Evolutionary conservation across 2,113 vertebrate species (phyloP).

Genomic region (Scophthalmus maximus): DNA sequence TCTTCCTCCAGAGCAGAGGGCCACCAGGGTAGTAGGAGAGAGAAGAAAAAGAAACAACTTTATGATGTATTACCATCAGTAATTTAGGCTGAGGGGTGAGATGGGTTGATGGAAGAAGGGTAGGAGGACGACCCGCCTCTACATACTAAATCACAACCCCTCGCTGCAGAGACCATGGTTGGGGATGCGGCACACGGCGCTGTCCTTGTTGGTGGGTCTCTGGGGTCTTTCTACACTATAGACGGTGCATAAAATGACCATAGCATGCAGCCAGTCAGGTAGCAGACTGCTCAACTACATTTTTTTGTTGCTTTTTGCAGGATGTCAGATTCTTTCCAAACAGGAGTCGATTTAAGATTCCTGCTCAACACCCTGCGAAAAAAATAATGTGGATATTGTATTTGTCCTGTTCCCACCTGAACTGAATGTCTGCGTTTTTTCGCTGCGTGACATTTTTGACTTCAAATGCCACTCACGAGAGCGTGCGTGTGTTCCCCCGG

Average conservation of each 20-base stretch:
- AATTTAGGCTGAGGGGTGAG: conserved; percentile 57
- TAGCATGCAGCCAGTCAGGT: neutral
- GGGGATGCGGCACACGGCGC: neutral
- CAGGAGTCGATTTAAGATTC: neutral
- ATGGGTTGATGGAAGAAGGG: conserved; percentile 45
- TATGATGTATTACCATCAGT: conserved; percentile 71
- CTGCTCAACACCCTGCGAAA: neutral
- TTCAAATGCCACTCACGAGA: conserved; percentile 23
- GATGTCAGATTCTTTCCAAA: conserved; percentile 2
- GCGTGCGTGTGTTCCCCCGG: neutral
- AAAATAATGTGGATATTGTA: neutral
- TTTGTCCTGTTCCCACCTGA: neutral
- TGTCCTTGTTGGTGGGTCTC: conserved; percentile 14
- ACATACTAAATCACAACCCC: conserved; percentile 47
- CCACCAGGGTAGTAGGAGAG: conserved; percentile 42
- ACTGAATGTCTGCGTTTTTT: neutral
- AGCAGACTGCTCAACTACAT: neutral
- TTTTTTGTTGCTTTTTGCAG: neutral
- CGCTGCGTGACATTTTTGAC: conserved; percentile 32
- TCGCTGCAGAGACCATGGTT: neutral
- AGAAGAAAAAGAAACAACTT: conserved; percentile 51
- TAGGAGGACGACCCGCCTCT: conserved; percentile 19
- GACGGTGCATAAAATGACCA: conserved; percentile 10
- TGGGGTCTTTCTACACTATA: neutral
- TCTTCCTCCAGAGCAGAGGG: conserved; percentile 42